Evolutionary conservation across 2,888 invertebrate genomes (phyloP), one percentile per base, ranked within the genome.

Genomic region (Agrotis ipsilon): DNA sequence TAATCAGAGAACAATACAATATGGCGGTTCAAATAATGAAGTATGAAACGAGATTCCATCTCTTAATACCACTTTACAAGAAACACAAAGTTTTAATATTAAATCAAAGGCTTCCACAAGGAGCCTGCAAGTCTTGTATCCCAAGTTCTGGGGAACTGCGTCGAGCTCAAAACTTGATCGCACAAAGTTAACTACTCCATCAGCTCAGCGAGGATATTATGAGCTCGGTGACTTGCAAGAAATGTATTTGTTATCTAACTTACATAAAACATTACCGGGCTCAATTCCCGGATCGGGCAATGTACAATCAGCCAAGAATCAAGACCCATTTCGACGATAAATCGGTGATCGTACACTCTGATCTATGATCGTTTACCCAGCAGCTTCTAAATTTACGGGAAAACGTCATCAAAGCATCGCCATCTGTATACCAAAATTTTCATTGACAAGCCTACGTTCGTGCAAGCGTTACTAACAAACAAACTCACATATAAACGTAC

Each of bases 171-270:
- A 64, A 70, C 59, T 75, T 57, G 39, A 32, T 45, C 32, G 13
- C 55, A 19, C 21, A 39, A 77, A 75, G 60, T 75, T 65, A 64
- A 77, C 59, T 60, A 75, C 45, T 61, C 54, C 72, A 71, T 65
- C 75, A 61, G 24, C 39, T 32, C 45, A 27, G 55, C 49, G 3
- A 32, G 14, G 52, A n/a, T 7, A 39, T 64, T 54, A 62, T 24
- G 58, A 32, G 45, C 21, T 61, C 48, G 21, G 2, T 24, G 14
- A 55, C 43, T 52, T n/a, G 18, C 52, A 32, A 32, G 6, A 32
- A 13, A 43, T 7, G 52, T 16, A 9, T 24, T 11, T 18, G 2
- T 27, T 14, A 14, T n/a, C 16, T 16, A n/a, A 48, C 46, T 27
- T 45, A 24, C 13, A 4, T 43, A 39, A 39, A 39, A 11, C 39